A percentile compares a stretch with the other conserved stretches of the same genome.
Evolutionary conservation across 1,140 invertebrate genomes (phyloP).

Genomic region (Ostrea edulis): DNA sequence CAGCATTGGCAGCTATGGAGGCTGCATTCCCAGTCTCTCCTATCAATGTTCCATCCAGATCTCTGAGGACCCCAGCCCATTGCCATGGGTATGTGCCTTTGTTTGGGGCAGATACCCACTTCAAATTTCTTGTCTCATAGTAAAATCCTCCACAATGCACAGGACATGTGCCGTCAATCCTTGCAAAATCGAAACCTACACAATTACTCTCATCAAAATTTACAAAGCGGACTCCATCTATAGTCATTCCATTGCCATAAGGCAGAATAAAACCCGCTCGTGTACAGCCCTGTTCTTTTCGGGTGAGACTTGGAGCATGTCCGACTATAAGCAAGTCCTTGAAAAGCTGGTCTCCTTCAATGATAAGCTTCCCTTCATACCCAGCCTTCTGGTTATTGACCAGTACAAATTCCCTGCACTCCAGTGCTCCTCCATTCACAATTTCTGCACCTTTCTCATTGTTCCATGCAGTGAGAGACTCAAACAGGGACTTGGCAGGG

Average conservation of each 20-base stretch:
- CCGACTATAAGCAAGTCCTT: constrained; percentile 65
- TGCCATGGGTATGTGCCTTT: constrained; percentile 66
- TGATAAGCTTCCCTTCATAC: constrained; percentile 62
- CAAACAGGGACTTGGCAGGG: constrained; percentile 59
- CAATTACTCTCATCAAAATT: constrained; percentile 58
- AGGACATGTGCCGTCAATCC: constrained; percentile 66
- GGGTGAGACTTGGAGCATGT: constrained; percentile 45
- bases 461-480: constrained; percentile 66
- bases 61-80: constrained; percentile 66
- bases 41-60: constrained; percentile 70
- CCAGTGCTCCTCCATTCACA: constrained; percentile 69
- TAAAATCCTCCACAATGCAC: constrained; percentile 66
- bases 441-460: constrained; percentile 73
- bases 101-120: constrained; percentile 62
- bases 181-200: constrained; percentile 60
- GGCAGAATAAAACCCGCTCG: constrained; percentile 67
- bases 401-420: constrained; percentile 67
- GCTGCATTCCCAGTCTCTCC: constrained; percentile 48
- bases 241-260: constrained; percentile 57
- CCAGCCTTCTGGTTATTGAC: constrained; percentile 70
- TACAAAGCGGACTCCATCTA: constrained; percentile 50
- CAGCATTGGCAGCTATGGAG: constrained; percentile 32
- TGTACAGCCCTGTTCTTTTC: constrained; percentile 54
- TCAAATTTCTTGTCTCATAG: constrained; percentile 54
- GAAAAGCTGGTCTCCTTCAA: constrained; percentile 51